These are phyloP conservation scores for Halictus quadricinctus DNA, from an alignment of 2,888 invertebrate genomes.

Conservation along the genomic window DNA sequence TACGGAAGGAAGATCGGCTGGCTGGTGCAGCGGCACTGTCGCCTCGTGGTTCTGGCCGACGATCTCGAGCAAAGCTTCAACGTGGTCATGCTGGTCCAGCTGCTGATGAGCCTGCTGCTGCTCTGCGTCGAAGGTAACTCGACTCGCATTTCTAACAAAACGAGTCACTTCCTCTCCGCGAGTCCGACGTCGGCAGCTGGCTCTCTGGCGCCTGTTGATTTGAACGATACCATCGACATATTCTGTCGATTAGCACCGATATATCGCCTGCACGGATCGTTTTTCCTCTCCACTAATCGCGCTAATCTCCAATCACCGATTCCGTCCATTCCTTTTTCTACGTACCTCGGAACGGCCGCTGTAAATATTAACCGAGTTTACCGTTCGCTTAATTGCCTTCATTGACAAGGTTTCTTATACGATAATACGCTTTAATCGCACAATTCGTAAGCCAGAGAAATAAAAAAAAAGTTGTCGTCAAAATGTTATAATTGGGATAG, in stretches of 20 bases:
- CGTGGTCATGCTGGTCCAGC: slow-evolving; percentile 53
- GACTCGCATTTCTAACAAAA: neutral
- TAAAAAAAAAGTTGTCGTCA: no score
- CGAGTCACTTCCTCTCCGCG: neutral
- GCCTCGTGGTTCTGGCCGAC: slow-evolving; percentile 34
- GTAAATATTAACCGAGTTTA: neutral
- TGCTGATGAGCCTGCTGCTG: slow-evolving; percentile 57
- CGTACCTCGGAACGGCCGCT: neutral
- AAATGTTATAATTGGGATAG: no score
- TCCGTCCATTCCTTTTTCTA: neutral
- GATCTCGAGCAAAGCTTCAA: slow-evolving; percentile 59
- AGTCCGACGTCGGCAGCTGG: neutral
- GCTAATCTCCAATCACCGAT: neutral
- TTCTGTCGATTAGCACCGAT: neutral
- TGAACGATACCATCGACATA: neutral
- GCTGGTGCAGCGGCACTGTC: slow-evolving; percentile 55
- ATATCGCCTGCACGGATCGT: neutral
- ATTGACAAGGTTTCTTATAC: neutral
- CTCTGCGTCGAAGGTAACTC: slow-evolving; percentile 56
- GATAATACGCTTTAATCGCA: neutral
- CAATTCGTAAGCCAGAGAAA: neutral
- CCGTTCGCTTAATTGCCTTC: neutral
- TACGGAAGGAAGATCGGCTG: neutral
- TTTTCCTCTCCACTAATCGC: neutral
- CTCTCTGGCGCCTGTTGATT: neutral